Evolutionary conservation across 2,888 invertebrate species (phyloP).

Genomic region (Dicyrtomina minuta): DNA sequence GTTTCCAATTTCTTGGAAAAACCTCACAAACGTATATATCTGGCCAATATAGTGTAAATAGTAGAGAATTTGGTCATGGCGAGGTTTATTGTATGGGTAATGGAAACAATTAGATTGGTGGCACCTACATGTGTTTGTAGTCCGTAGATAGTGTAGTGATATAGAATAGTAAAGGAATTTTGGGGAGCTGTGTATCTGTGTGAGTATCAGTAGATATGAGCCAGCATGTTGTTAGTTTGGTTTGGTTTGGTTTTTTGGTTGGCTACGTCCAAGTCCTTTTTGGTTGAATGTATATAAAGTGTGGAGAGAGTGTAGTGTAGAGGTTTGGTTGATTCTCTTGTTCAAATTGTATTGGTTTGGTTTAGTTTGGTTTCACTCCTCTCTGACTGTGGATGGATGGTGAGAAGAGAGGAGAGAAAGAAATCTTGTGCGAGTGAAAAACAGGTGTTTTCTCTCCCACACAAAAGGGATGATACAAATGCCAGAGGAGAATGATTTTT

Average conservation of each 20-base stretch:
- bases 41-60: too few relatives aligned
- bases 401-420: slow-evolving; percentile 17
- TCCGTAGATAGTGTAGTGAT: too few relatives aligned
- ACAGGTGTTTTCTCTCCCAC: slow-evolving; percentile 43
- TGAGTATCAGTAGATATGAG: too few relatives aligned
- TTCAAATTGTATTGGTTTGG: slow-evolving; percentile 10
- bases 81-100: too few relatives aligned
- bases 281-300: background rate
- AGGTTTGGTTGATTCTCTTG: slow-evolving; percentile 17
- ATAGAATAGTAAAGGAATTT: too few relatives aligned
- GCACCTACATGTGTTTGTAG: background rate
- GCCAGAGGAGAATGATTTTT: slow-evolving; percentile 34
- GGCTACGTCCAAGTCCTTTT: background rate
- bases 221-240: too few relatives aligned
- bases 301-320: background rate
- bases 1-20: too few relatives aligned
- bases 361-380: slow-evolving; percentile 13
- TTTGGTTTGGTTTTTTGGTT: too few relatives aligned
- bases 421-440: slow-evolving; percentile 35
- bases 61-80: too few relatives aligned
- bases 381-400: slow-evolving; percentile 23
- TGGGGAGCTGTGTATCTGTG: too few relatives aligned
- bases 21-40: too few relatives aligned
- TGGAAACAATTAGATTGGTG: background rate
- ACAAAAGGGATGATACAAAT: slow-evolving; percentile 36